Evolutionary conservation across 2,113 vertebrate species (phyloP).

Genomic region (Eptatretus burgeri): DNA sequence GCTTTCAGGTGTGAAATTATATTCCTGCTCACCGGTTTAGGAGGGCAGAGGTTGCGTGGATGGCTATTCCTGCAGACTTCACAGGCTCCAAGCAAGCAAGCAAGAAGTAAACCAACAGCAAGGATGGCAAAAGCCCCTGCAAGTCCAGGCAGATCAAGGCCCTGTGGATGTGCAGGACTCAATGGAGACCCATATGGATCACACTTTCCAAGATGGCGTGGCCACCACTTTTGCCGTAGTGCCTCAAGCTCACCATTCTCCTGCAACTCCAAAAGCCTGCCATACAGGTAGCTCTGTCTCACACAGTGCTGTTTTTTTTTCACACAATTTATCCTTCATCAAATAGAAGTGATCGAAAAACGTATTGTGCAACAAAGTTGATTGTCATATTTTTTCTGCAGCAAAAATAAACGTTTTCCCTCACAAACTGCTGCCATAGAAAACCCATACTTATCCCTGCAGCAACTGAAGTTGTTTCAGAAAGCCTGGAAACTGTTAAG

Average conservation of each 20-base stretch:
- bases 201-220: not conserved
- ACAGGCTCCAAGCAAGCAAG: constrained; percentile 4
- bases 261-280: constrained; percentile 3
- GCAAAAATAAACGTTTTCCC: too few species aligned
- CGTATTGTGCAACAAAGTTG: too few species aligned
- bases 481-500: too few species aligned
- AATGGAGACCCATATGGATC: not conserved
- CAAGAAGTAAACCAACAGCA: not conserved
- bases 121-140: constrained; percentile 1
- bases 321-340: too few species aligned
- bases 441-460: too few species aligned
- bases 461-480: too few species aligned
- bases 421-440: too few species aligned
- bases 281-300: too few species aligned
- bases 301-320: too few species aligned
- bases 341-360: too few species aligned
- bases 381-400: too few species aligned
- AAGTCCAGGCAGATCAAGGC: constrained; percentile 5
- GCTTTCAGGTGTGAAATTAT: too few species aligned
- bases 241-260: constrained; percentile 2
- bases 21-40: not conserved
- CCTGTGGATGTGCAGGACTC: not conserved
- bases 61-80: not conserved
- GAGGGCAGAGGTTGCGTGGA: constrained; percentile 3
- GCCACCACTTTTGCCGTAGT: constrained; percentile 2